Evolutionary conservation across 2,797 vertebrate species (phyloP), one percentile per base, ranked within the genome.

Genomic region (Lagodon rhomboides): DNA sequence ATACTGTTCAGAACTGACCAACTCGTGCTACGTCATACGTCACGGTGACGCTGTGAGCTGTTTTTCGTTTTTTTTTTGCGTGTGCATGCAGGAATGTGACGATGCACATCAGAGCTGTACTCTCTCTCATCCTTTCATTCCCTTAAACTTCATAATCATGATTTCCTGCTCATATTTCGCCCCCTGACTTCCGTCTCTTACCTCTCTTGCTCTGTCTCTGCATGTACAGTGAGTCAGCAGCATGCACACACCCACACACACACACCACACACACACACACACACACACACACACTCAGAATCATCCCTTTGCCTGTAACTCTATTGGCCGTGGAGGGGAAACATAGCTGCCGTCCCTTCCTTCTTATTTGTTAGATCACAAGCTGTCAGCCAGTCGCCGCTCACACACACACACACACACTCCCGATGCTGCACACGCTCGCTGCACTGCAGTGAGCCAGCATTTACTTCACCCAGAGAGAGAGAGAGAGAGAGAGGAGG

Each of bases 361-460:
- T 61, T 70, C 63, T 50, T 34, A 62, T 87, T 84, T 75, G 74
- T 85, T 64, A 59, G 56, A 68, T 86, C 79, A 74, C 73, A 61
- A 55, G 50, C 65, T 22, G 13, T 66, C 88, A 84, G 86, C 76
- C 82, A 78, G 75, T 75, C 74, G 65, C 74, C 89, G 82, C 94
- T 91, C 95, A 93, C 95, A 94, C 93, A 64, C 63, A 73, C 89
- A 82, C 94, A 91, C 95, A 93, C 95, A 94, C 93, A 64, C 63
- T 93, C 94, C 95, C 92, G 90, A 90, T 95, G 94, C 96, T 95
- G 95, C 95, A 95, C 96, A 95, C 91, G 91, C 85, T 95, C 95
- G 91, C 55, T 91, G 94, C 95, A 94, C 95, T 96, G 97, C 97
- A 97, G 96, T 97, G 96, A 96, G 95, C 93, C 95, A 93, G 93